Evolutionary conservation across 1,140 invertebrate genomes (phyloP).

Genomic region (Ectropis grisescens): DNA sequence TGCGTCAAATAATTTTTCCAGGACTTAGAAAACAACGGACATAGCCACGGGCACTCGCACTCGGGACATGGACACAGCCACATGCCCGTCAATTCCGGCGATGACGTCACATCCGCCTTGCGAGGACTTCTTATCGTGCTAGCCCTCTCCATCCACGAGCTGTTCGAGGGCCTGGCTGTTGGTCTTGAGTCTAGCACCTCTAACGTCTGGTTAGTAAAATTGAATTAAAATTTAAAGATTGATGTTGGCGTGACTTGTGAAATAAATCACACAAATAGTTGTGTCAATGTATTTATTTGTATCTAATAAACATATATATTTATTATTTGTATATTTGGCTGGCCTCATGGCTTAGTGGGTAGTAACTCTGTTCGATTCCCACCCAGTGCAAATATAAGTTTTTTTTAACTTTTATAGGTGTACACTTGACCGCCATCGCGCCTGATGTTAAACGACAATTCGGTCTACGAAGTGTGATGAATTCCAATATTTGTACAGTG

Average conservation of each 20-base stretch:
- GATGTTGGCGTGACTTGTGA: neutral
- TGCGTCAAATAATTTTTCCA: too few relatives aligned
- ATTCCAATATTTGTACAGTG: too few relatives aligned
- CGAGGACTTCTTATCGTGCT: slow-evolving; percentile 85
- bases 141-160: slow-evolving; percentile 90
- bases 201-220: slow-evolving; percentile 75
- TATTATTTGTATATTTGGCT: too few relatives aligned
- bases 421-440: too few relatives aligned
- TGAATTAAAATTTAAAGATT: neutral
- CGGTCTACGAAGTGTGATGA: too few relatives aligned
- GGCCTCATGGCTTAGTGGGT: too few relatives aligned
- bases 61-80: slow-evolving; percentile 64
- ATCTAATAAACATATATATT: neutral
- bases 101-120: slow-evolving; percentile 76
- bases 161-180: slow-evolving; percentile 93
- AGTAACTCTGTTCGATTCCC: too few relatives aligned
- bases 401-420: too few relatives aligned
- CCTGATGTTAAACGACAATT: too few relatives aligned
- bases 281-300: neutral
- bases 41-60: slow-evolving; percentile 64
- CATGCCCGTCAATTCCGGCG: slow-evolving; percentile 56
- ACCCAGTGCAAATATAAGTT: too few relatives aligned
- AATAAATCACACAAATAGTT: neutral
- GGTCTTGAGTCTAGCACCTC: slow-evolving; percentile 80
- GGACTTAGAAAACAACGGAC: too few relatives aligned